These are phyloP conservation scores for Tolmerus cingulatus DNA, from an alignment of 2,888 invertebrate species.

Conservation along the genomic window DNA sequence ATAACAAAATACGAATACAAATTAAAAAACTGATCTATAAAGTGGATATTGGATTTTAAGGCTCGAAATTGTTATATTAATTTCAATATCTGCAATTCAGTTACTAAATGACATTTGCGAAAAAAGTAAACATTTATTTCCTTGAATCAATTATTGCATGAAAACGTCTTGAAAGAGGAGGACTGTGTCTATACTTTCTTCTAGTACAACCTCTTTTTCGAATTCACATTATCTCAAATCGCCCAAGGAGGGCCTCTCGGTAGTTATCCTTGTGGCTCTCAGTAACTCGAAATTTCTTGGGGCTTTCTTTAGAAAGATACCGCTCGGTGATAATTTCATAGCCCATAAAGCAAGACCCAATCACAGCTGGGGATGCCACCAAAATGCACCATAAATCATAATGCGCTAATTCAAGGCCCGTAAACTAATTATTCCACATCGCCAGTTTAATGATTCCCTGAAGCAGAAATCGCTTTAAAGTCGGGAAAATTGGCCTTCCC, in stretches of 20 bases:
- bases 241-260: background rate
- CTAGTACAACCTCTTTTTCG: background rate
- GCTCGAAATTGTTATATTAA: too few relatives aligned
- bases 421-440: constrained; percentile 12
- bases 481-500: background rate
- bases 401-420: background rate
- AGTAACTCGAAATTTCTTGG: background rate
- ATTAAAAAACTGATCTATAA: too few relatives aligned
- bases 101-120: too few relatives aligned
- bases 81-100: too few relatives aligned
- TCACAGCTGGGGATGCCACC: background rate
- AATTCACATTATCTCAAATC: background rate
- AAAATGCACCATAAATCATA: background rate
- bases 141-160: background rate
- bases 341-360: background rate
- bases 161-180: too few relatives aligned
- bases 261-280: background rate
- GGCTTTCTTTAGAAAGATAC: background rate
- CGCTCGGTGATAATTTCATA: background rate
- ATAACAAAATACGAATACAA: too few relatives aligned
- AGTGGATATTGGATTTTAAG: too few relatives aligned
- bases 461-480: constrained; percentile 18
- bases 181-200: background rate
- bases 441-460: background rate
- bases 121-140: background rate